Evolutionary conservation across 92 coral and sea anemone species (phyloP), one percentile per base, ranked within the genome.

Genomic region (Palythoa caribaeorum): DNA sequence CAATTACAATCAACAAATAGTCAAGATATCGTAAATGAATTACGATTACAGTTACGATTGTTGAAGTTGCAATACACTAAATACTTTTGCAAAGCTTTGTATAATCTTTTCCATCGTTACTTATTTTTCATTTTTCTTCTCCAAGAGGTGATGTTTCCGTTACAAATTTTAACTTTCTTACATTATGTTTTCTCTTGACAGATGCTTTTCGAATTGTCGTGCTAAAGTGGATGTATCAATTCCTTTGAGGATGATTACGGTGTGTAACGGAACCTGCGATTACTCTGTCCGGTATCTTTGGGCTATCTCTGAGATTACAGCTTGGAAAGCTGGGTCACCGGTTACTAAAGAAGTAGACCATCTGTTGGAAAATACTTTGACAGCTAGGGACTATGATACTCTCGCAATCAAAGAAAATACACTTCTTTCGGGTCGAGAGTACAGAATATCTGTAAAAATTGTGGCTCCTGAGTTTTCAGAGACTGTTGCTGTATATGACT

Each of bases 151-250:
- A 3, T 44, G 6, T 44, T 44, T 55, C 17, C 20, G 9, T 17
- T 63, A 17, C 70, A 63, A 60, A 14, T 11, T 38, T 72, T 20
- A 20, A n/a, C 1, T 63, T n/a, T 5, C n/a, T 63, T 55, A 13
- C 62, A 55, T 6, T 9, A 55, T 11, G 4, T 65, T n/a, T 65
- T 65, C n/a, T n/a, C 28, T 6, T 65, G 1, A n/a, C 40, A 80
- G 85, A 51, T 80, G 85, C 44, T 80, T 80, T 68, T 80, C 85
- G 20, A 80, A 80, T 52, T 80, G 85, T 36, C 75, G 85, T 11
- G 20, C 39, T 2, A 80, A 80, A 47, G 9, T 65, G 40, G 55
- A 80, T 63, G 60, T 75, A 6, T 65, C 85, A 39, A 36, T 57
- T n/a, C 75, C 59, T 59, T 47, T 80, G 39, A 80, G 85, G 60